Evolutionary conservation across 2,113 vertebrate genomes (phyloP).

Genomic region (Urocolius indicus): DNA sequence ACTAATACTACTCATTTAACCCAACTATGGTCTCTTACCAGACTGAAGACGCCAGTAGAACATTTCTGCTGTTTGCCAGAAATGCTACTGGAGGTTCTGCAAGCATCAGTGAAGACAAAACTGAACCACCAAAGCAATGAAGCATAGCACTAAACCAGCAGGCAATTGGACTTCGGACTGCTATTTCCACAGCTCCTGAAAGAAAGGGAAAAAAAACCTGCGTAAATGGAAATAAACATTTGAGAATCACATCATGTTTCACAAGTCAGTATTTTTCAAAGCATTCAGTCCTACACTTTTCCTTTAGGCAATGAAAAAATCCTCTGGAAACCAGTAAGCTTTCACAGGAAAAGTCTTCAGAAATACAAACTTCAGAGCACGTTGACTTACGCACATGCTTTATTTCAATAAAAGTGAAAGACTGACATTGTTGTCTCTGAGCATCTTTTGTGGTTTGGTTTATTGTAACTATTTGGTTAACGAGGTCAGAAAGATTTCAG

Average conservation of each 20-base stretch:
- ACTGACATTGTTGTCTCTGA: neutral
- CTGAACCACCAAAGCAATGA: slow-evolving; percentile 92
- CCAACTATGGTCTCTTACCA: slow-evolving; percentile 83
- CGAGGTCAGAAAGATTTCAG: neutral
- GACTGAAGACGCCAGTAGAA: slow-evolving; percentile 89
- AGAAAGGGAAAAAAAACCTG: neutral
- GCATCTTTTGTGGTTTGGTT: neutral
- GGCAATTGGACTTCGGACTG: slow-evolving; percentile 87
- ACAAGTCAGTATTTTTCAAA: neutral
- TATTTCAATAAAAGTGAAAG: neutral
- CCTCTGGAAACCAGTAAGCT: neutral
- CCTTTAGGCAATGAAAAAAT: neutral
- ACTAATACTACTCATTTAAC: neutral
- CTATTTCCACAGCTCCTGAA: slow-evolving; percentile 84
- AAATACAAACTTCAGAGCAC: neutral
- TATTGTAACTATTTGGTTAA: neutral
- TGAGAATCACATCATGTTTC: neutral
- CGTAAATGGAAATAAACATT: neutral
- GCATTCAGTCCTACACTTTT: neutral
- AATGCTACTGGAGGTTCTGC: slow-evolving; percentile 89
- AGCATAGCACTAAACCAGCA: slow-evolving; percentile 99
- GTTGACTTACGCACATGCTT: neutral
- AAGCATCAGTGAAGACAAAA: slow-evolving; percentile 91
- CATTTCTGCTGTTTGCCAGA: slow-evolving; percentile 83
- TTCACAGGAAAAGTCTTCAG: neutral